phyloP scores from a whole-genome alignment of 1,140 invertebrate genomes.

The Tetramorium alpestre region DNA sequence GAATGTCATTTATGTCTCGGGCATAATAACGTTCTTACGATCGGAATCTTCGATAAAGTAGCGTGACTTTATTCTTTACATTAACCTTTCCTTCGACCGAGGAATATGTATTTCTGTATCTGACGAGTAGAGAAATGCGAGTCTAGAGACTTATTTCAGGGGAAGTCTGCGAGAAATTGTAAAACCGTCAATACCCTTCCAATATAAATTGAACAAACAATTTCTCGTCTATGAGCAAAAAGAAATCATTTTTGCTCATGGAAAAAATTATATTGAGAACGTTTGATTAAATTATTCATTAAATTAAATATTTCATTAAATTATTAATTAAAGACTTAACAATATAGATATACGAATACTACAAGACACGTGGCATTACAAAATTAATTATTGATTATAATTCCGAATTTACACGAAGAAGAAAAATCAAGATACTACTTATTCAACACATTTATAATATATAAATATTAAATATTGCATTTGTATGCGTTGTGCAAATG shows the following conservation, averaged over 20 bases:
- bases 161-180: not conserved
- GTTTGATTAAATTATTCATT: not conserved
- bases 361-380: not conserved
- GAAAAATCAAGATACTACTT: not conserved
- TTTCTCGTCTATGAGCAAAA: not conserved
- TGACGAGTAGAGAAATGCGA: not conserved
- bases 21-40: not conserved
- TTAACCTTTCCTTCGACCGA: not conserved
- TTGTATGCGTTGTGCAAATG: not conserved
- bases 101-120: conserved; percentile 23
- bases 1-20: conserved; percentile 34
- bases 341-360: too few species aligned
- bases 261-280: not conserved
- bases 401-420: not conserved
- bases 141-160: not conserved
- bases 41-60: conserved; percentile 29
- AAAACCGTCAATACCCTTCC: not conserved
- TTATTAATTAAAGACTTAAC: not conserved
- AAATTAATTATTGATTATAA: not conserved
- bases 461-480: not conserved
- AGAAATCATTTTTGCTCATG: not conserved
- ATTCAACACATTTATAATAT: too few species aligned
- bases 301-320: not conserved
- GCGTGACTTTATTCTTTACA: conserved; percentile 7
- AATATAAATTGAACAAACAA: not conserved